A percentile compares a stretch with the other conserved stretches of the same genome.
These are phyloP conservation scores for Hirtodrosophila confusa DNA, from an alignment of 2,888 invertebrate species.

Conservation along the genomic window DNA sequence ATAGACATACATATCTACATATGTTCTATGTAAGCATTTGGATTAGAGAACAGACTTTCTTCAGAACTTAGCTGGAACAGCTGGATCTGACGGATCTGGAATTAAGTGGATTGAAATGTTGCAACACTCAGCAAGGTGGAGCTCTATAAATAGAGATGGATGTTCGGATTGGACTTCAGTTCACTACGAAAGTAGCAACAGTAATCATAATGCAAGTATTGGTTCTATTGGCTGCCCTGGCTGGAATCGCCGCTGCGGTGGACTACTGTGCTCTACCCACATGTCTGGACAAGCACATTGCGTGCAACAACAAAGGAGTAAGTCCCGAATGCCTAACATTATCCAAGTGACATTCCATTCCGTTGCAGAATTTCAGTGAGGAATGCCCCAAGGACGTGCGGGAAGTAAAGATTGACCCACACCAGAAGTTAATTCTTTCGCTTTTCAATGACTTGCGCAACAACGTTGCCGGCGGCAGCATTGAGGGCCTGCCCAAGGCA, in stretches of 20 bases:
- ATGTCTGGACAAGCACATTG: slow-evolving; percentile 65
- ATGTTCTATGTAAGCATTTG: neutral
- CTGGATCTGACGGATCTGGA: neutral
- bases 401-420: slow-evolving; percentile 31
- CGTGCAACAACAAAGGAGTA: slow-evolving; percentile 68
- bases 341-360: neutral
- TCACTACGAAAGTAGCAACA: neutral
- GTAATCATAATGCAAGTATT: slow-evolving; percentile 32
- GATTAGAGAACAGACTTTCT: slow-evolving; percentile 27
- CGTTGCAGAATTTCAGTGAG: slow-evolving; percentile 46
- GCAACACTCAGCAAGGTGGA: neutral
- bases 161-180: slow-evolving; percentile 1
- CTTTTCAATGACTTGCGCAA: slow-evolving; percentile 63
- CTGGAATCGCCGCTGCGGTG: slow-evolving; percentile 35
- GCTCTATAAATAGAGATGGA: slow-evolving; percentile 17
- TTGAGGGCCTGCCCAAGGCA: slow-evolving; percentile 56
- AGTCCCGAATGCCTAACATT: neutral
- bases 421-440: slow-evolving; percentile 55
- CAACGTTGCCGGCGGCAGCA: slow-evolving; percentile 55
- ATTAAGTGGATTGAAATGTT: neutral
- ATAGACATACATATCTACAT: neutral
- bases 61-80: slow-evolving; percentile 2
- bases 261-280: slow-evolving; percentile 65
- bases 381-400: slow-evolving; percentile 56
- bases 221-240: slow-evolving; percentile 22